Percentiles rank a stretch among this genome's conserved stretches.
phyloP scores from a whole-genome alignment of 2,113 vertebrate genomes.

The Zapus hudsonius region DNA sequence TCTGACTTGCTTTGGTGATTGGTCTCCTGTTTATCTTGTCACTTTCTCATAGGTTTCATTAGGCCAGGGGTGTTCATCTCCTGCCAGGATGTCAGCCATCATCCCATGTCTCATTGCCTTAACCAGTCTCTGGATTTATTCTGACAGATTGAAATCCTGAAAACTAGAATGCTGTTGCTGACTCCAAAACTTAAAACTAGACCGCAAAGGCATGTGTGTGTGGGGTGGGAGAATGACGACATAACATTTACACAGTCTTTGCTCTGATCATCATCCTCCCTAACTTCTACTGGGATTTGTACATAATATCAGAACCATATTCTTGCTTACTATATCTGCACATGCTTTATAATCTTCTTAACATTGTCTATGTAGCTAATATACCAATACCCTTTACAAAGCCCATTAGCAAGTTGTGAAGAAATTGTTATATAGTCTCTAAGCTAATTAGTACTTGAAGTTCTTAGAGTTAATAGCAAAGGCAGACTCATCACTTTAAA shows the following conservation, averaged over 20 bases:
- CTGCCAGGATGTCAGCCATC: too few relatives aligned
- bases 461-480: not conserved
- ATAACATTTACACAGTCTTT: not conserved
- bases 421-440: not conserved
- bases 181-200: not conserved
- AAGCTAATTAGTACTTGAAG: not conserved
- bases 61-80: too few relatives aligned
- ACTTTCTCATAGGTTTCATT: too few relatives aligned
- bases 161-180: not conserved
- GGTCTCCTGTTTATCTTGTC: too few relatives aligned
- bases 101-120: too few relatives aligned
- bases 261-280: not conserved
- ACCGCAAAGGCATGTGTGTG: too few relatives aligned
- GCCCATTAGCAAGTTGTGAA: not conserved
- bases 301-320: not conserved
- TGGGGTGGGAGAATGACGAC: too few relatives aligned
- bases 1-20: too few relatives aligned
- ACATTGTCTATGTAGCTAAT: not conserved
- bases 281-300: constrained; percentile 8
- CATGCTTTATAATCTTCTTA: not conserved
- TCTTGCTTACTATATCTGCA: not conserved
- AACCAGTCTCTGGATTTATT: not conserved
- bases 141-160: not conserved
- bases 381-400: not conserved
- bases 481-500: too few relatives aligned